Percentiles rank a stretch among this genome's conserved stretches.
These are phyloP conservation scores for Heterochromis multidens DNA, from an alignment of 2,113 vertebrate species.

Conservation along the genomic window DNA sequence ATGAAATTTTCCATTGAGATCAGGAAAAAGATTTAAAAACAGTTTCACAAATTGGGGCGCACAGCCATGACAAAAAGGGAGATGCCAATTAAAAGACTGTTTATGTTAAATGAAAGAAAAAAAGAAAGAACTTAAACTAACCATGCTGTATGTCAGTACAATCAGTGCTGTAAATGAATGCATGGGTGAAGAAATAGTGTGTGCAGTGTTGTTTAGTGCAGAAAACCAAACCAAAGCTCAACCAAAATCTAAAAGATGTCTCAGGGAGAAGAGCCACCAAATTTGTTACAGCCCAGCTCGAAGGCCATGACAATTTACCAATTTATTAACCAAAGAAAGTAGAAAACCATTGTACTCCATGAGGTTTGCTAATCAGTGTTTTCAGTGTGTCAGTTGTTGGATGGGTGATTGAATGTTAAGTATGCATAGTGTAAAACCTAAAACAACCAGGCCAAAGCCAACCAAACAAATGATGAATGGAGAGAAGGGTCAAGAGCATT, in stretches of 20 bases:
- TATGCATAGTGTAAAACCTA: too few relatives aligned
- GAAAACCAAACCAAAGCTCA: background rate
- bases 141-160: background rate
- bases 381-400: background rate
- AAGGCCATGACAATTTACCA: background rate
- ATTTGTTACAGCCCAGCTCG: rapidly evolving
- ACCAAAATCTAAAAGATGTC: background rate
- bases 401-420: background rate
- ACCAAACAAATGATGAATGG: background rate
- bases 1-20: too few relatives aligned
- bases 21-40: too few relatives aligned
- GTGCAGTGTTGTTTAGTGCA: background rate
- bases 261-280: background rate
- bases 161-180: background rate
- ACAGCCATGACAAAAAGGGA: background rate
- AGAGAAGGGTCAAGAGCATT: background rate
- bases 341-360: background rate
- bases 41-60: background rate
- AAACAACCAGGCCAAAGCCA: too few relatives aligned
- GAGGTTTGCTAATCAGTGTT: background rate
- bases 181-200: background rate
- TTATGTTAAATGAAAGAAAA: too few relatives aligned
- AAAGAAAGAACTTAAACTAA: background rate
- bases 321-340: background rate
- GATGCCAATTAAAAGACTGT: background rate